Conservation (phyloP, 37 sponge, comb jelly and placozoan species). For the Corticium candelabrum region DNA sequence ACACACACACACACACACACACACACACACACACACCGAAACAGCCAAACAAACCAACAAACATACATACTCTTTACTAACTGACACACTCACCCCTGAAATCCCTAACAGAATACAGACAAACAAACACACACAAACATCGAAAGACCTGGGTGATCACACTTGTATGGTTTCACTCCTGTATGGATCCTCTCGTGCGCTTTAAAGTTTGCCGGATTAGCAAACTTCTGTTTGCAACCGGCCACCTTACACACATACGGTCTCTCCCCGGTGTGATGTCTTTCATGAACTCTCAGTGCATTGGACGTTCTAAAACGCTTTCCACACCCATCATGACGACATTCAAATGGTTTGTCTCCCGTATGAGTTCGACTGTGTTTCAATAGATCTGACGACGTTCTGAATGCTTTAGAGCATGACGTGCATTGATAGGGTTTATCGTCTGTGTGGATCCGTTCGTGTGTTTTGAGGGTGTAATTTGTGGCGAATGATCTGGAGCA, state of each 20-base stretch:
- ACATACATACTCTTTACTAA: too few species aligned
- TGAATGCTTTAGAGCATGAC: neutral
- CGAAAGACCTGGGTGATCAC: conserved; percentile 11
- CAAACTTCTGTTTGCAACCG: neutral
- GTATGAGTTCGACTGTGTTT: conserved; percentile 15
- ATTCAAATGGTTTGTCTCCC: conserved; percentile 12
- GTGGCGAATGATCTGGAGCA: too few species aligned
- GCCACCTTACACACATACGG: neutral
- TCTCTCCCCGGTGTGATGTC: conserved; percentile 2
- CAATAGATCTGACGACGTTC: neutral
- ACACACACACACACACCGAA: too few species aligned
- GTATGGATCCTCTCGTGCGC: conserved; percentile 8
- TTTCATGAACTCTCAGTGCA: neutral
- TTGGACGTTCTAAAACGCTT: neutral
- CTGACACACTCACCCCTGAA: too few species aligned
- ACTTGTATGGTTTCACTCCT: neutral
- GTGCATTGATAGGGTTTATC: conserved; percentile 17
- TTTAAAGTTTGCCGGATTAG: neutral
- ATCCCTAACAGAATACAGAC: too few species aligned
- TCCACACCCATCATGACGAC: neutral
- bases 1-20: too few species aligned
- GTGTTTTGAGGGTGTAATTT: too few species aligned
- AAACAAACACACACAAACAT: too few species aligned
- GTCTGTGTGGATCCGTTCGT: conserved; percentile 8
- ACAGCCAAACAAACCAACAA: too few species aligned